Base-by-base conservation (phyloP, 1,140 invertebrate genomes). In the Stenopsyche tienmushanensis region DNA sequence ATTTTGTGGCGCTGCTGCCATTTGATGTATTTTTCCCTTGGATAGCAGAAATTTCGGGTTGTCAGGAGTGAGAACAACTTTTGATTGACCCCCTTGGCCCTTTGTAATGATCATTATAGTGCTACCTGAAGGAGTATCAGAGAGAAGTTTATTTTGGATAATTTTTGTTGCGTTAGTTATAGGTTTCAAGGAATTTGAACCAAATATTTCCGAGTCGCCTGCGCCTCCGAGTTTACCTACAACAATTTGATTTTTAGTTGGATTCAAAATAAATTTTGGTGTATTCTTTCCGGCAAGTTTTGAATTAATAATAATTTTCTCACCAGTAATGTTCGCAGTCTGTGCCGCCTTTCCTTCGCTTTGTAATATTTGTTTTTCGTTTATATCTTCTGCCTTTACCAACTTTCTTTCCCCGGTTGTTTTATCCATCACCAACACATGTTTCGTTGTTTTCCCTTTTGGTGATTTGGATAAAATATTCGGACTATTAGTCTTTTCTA, bases 21-120 rank as follows among this genome's bases (percentile, higher is more conserved):
- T 68, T 70, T 71, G 13, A 80, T 75, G 76, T 2, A 15, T 15
- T 34, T 47, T 39, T 3, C 39, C 55, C 72, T 78, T 80, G 21
- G 77, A 73, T 10, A 78, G 74, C 18, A 80, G 73, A 59, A 73
- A 72, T 1, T 76, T 73, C 49, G 74, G 77, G 67, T 84, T 83
- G 69, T 82, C 81, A 1, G 84, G 80, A 26, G 82, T 84, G 13
- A 86, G 71, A 1, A 84, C 74, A 57, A 84, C 79, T 66, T 80
- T 76, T 23, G 82, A 82, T 63, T 84, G 82, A 21, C 80, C 75
- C 34, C 83, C 82, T 66, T 84, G 83, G 34, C 82, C 77, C 67
- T 85, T 83, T 0, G 83, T 85, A 23, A 86, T 78, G 29, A 85
- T 83, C 82, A 86, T 84, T 8, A 85, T 80, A 44, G 84, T 84